Evolutionary conservation across 2,113 vertebrate genomes (phyloP).

Genomic region (Salminus brasiliensis): DNA sequence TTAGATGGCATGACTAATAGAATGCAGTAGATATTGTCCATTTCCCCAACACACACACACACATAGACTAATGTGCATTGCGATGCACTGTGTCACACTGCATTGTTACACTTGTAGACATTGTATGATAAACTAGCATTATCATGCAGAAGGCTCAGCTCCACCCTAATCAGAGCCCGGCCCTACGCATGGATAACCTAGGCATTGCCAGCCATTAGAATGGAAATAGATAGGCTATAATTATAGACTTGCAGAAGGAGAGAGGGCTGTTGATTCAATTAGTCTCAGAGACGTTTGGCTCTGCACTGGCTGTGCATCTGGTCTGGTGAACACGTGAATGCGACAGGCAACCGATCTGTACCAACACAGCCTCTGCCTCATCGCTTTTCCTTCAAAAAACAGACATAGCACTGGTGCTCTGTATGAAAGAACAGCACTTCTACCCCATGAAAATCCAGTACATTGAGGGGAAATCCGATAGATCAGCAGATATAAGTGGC

Average conservation of each 20-base stretch:
- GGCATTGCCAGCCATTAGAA: conserved; percentile 76
- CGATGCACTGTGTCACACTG: background rate
- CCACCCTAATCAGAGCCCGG: conserved; percentile 1
- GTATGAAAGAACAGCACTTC: background rate
- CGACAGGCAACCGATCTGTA: conserved; percentile 67
- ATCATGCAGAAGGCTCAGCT: conserved; percentile 1
- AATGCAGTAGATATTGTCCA: background rate
- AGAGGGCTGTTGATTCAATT: conserved; percentile 69
- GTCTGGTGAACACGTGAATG: conserved; percentile 67
- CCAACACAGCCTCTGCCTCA: conserved; percentile 13
- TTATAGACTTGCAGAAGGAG: conserved; percentile 68
- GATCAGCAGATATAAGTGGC: too few relatives aligned
- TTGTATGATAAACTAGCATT: background rate
- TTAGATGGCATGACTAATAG: background rate
- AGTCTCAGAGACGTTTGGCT: conserved; percentile 74
- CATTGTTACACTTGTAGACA: background rate
- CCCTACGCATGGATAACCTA: conserved; percentile 72
- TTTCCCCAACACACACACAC: background rate
- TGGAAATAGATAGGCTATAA: conserved; percentile 75
- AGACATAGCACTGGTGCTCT: background rate
- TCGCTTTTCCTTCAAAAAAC: background rate
- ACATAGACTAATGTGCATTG: background rate
- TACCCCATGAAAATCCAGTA: conserved; percentile 18
- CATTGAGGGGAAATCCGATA: background rate
- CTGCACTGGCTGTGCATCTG: conserved; percentile 68